Evolutionary conservation across 2,113 vertebrate genomes (phyloP).

Genomic region (Cyphomyrus plagiostoma): DNA sequence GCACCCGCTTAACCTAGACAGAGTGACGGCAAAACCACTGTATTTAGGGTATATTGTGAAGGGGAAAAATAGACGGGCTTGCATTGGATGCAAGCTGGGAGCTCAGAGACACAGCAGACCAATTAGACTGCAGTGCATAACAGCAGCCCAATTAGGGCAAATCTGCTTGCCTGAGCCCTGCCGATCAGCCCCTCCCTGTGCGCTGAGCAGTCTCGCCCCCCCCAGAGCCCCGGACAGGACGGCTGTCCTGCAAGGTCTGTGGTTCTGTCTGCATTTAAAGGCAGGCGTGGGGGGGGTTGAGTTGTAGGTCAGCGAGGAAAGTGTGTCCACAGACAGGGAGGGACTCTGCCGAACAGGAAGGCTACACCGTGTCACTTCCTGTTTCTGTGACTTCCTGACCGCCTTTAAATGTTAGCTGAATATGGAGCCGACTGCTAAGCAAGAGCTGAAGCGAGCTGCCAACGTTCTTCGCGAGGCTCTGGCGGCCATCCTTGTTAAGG

Average conservation of each 20-base stretch:
- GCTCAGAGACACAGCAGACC: background rate
- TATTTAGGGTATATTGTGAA: background rate
- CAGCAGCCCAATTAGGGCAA: background rate
- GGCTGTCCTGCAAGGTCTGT: background rate
- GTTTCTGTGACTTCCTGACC: background rate
- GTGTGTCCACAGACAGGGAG: background rate
- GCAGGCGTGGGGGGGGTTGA: background rate
- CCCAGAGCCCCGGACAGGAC: background rate
- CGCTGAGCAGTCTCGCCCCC: background rate
- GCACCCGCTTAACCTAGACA: background rate
- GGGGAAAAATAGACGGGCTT: background rate
- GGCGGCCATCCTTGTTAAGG: background rate
- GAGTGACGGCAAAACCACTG: background rate
- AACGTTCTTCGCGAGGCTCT: background rate
- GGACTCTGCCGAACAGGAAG: background rate
- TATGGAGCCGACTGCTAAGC: background rate
- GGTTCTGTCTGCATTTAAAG: background rate
- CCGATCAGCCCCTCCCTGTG: background rate
- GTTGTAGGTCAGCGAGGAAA: background rate
- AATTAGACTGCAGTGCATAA: background rate
- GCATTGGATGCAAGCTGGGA: background rate
- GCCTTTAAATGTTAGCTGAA: background rate
- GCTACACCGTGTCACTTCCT: background rate
- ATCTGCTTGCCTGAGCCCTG: background rate
- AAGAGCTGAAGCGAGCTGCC: background rate